Conservation (phyloP, 1,140 invertebrate genomes). For the Macrosteles quadrilineatus region DNA sequence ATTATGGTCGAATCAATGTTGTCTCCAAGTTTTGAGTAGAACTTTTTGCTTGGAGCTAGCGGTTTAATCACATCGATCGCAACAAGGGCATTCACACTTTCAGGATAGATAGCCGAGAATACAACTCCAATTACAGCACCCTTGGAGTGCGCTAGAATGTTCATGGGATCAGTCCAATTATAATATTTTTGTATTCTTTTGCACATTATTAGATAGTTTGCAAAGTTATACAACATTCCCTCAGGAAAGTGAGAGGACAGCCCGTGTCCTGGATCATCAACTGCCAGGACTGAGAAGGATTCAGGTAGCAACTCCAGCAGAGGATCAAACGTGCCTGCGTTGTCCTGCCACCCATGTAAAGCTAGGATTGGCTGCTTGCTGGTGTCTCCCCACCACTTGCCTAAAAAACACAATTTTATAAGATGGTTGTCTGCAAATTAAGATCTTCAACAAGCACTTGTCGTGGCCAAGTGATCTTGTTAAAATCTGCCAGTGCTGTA, state of each 20-base stretch:
- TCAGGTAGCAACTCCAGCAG: slow-evolving; percentile 68
- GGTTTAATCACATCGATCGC: slow-evolving; percentile 46
- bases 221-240: slow-evolving; percentile 75
- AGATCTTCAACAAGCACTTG: no score
- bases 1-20: slow-evolving; percentile 71
- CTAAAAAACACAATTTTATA: slow-evolving; percentile 47
- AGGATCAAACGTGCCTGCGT: slow-evolving; percentile 81
- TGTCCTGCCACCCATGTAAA: slow-evolving; percentile 89
- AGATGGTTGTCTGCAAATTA: no score
- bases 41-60: slow-evolving; percentile 65
- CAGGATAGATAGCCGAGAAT: slow-evolving; percentile 73
- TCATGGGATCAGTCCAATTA: slow-evolving; percentile 71
- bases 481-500: no score
- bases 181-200: slow-evolving; percentile 74
- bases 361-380: slow-evolving; percentile 72
- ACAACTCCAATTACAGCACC: slow-evolving; percentile 78
- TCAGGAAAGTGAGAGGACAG: slow-evolving; percentile 73
- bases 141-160: slow-evolving; percentile 75
- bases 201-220: slow-evolving; percentile 56
- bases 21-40: slow-evolving; percentile 59
- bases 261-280: slow-evolving; percentile 83
- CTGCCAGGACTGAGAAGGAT: slow-evolving; percentile 61
- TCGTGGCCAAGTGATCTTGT: no score
- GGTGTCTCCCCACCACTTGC: slow-evolving; percentile 76
- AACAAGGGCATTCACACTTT: slow-evolving; percentile 57